phyloP scores from a whole-genome alignment of 2,797 vertebrate species.

The Tolypeutes matacus region DNA sequence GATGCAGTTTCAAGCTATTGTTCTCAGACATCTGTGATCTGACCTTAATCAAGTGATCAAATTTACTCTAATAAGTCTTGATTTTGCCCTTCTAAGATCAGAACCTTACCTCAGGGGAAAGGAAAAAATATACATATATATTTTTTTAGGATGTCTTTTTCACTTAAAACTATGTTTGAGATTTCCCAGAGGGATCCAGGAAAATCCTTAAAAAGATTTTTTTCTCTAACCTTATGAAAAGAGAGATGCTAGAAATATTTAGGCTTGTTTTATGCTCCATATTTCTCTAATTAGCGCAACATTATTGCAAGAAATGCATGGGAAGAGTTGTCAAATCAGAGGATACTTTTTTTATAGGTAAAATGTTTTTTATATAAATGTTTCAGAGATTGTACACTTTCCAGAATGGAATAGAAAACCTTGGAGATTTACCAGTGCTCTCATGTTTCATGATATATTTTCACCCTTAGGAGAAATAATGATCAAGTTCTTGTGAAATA shows the following conservation, averaged over 20 bases:
- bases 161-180: background rate
- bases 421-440: background rate
- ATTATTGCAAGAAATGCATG: background rate
- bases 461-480: background rate
- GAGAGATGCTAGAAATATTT: background rate
- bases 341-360: background rate
- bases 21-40: background rate
- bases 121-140: background rate
- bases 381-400: background rate
- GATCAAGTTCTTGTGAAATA: background rate
- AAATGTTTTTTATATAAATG: background rate
- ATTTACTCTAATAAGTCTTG: background rate
- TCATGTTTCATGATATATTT: background rate
- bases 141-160: slow-evolving; percentile 7
- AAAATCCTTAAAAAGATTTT: slow-evolving; percentile 26
- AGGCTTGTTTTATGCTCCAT: background rate
- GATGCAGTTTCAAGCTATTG: background rate
- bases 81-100: slow-evolving; percentile 31
- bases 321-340: background rate
- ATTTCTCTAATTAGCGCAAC: slow-evolving; percentile 8
- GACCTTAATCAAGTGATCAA: background rate
- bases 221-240: background rate
- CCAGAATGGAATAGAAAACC: background rate
- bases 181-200: background rate
- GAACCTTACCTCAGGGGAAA: background rate